Percentiles rank a stretch among this genome's conserved stretches.
Conservation (phyloP, 2,888 invertebrate genomes). For the Sphaerophoria taeniata region DNA sequence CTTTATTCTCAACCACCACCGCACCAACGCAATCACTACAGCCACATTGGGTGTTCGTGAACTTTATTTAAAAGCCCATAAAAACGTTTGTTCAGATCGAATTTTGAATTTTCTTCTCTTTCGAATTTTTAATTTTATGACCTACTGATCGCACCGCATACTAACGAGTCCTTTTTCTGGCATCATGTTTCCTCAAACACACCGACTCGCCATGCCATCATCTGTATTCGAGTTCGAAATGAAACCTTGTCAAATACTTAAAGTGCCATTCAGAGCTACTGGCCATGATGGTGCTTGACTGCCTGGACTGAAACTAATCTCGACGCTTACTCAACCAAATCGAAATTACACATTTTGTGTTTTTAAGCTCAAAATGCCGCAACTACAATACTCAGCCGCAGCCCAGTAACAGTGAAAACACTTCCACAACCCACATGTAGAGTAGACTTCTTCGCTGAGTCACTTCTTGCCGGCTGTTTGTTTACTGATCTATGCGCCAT, state of each 20-base stretch:
- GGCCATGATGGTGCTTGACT: not conserved
- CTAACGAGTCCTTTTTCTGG: constrained; percentile 37
- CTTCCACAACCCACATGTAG: not conserved
- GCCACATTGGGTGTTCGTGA: constrained; percentile 43
- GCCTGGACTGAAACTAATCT: constrained; percentile 28
- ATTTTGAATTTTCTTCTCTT: constrained; percentile 12
- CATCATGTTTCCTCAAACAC: too few relatives aligned
- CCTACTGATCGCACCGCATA: constrained; percentile 30
- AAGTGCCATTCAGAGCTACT: constrained; percentile 7
- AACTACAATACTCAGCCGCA: not conserved
- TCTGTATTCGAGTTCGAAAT: too few relatives aligned
- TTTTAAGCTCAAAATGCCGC: too few relatives aligned
- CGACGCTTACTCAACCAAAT: constrained; percentile 63
- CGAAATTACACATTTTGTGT: constrained; percentile 49
- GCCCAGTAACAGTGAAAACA: constrained; percentile 34
- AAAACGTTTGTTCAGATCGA: constrained; percentile 47
- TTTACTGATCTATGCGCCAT: constrained; percentile 23
- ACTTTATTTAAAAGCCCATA: constrained; percentile 55
- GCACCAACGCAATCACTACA: not conserved
- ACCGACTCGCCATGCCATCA: too few relatives aligned
- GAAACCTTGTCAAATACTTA: constrained; percentile 29
- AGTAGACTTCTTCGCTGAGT: constrained; percentile 29
- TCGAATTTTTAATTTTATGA: constrained; percentile 2
- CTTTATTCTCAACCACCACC: not conserved
- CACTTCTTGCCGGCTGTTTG: constrained; percentile 14